Evolutionary conservation across 2,113 vertebrate genomes (phyloP).

Genomic region (Dascyllus trimaculatus): DNA sequence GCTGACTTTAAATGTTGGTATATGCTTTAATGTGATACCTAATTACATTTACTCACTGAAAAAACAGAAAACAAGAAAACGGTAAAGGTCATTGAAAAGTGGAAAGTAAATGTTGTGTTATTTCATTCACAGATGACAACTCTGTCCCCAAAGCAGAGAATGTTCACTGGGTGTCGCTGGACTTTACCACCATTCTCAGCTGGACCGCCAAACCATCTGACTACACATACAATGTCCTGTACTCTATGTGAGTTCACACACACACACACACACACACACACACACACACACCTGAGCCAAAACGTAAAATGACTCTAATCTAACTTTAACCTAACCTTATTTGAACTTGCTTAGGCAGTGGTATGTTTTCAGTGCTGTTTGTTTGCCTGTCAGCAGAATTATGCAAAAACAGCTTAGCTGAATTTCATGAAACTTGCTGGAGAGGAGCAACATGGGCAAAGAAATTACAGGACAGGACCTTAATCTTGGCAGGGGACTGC

Average conservation of each 20-base stretch:
- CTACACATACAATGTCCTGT: conserved; percentile 85
- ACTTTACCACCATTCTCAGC: conserved; percentile 91
- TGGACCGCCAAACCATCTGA: conserved; percentile 84
- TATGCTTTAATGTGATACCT: neutral
- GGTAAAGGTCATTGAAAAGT: neutral
- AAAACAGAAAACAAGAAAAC: neutral
- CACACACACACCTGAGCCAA: neutral
- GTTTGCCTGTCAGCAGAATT: no score
- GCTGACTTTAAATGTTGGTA: neutral
- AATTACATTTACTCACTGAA: no score
- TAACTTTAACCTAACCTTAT: no score
- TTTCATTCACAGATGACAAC: neutral
- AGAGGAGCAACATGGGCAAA: no score
- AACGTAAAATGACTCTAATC: no score
- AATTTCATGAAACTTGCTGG: no score
- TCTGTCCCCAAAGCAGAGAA: conserved; percentile 77
- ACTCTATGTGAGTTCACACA: conserved; percentile 83
- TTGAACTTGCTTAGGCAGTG: no score
- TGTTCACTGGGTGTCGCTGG: conserved; percentile 89
- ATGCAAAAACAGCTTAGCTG: no score
- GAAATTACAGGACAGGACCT: no score
- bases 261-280: conserved; percentile 15
- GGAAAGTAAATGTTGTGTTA: neutral
- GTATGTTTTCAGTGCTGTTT: no score
- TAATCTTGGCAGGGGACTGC: no score